Evolutionary conservation across 2,113 vertebrate genomes (phyloP).

Genomic region (Mesoclemmys tuberculata): DNA sequence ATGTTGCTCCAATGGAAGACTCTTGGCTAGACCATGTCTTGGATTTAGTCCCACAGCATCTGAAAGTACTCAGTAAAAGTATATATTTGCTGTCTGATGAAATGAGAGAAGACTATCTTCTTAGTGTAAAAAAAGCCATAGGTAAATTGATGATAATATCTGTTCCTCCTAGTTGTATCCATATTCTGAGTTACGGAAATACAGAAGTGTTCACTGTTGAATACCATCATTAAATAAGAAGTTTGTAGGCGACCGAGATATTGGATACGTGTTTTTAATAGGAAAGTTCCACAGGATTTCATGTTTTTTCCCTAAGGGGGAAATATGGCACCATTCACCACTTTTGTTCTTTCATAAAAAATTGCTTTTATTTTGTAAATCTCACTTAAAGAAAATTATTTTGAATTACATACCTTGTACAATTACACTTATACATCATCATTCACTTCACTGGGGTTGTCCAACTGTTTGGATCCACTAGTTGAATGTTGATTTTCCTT

Average conservation of each 20-base stretch:
- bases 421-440: neutral
- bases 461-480: neutral
- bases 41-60: conserved; percentile 77
- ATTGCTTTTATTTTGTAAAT: neutral
- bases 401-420: neutral
- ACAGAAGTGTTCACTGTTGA: neutral
- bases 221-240: neutral
- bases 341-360: neutral
- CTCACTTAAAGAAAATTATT: neutral
- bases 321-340: neutral
- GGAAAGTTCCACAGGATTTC: neutral
- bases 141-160: conserved; percentile 71
- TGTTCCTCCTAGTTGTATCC: neutral
- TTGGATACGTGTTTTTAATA: neutral
- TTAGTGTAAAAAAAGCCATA: conserved; percentile 86
- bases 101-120: conserved; percentile 87
- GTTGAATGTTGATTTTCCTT: neutral
- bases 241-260: neutral
- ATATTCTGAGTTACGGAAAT: neutral
- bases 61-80: conserved; percentile 73
- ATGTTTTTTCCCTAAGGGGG: neutral
- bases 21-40: conserved; percentile 84
- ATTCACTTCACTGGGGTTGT: neutral
- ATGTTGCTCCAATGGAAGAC: conserved; percentile 84
- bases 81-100: conserved; percentile 80